A percentile compares a stretch with the other conserved stretches of the same genome.
Conservation (phyloP, 2,797 vertebrate genomes). For the Rhodeus uyekii region DNA sequence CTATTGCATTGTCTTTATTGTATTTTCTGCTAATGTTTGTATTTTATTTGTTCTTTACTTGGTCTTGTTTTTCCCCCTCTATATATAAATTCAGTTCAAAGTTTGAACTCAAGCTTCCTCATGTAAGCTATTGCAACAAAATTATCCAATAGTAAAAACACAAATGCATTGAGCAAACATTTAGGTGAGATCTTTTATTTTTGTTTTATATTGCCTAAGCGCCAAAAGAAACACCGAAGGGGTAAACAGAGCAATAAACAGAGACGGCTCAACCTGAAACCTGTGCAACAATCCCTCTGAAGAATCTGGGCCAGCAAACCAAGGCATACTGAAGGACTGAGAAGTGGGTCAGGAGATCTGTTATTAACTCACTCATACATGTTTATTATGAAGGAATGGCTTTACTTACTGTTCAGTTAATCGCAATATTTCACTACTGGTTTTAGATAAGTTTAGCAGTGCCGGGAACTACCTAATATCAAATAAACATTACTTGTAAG, state of each 20-base stretch:
- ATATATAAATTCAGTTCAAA: too few species aligned
- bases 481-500: not conserved
- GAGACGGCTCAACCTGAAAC: not conserved
- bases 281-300: slow-evolving; percentile 1
- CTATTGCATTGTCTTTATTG: too few species aligned
- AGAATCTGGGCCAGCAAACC: slow-evolving; percentile 45
- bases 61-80: too few species aligned
- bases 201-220: too few species aligned
- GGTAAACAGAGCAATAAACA: not conserved
- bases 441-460: not conserved
- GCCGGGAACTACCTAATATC: not conserved
- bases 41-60: too few species aligned
- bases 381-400: not conserved
- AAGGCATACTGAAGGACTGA: slow-evolving; percentile 12
- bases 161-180: too few species aligned
- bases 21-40: too few species aligned
- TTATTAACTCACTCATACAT: not conserved
- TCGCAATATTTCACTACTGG: not conserved
- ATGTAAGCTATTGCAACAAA: too few species aligned
- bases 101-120: too few species aligned
- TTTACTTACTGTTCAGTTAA: not conserved
- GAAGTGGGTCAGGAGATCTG: slow-evolving; percentile 53
- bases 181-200: too few species aligned
- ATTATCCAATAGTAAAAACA: too few species aligned
- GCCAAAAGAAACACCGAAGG: too few species aligned